Base-by-base conservation (phyloP, 2,113 vertebrate species). In the Amphilophus citrinellus region DNA sequence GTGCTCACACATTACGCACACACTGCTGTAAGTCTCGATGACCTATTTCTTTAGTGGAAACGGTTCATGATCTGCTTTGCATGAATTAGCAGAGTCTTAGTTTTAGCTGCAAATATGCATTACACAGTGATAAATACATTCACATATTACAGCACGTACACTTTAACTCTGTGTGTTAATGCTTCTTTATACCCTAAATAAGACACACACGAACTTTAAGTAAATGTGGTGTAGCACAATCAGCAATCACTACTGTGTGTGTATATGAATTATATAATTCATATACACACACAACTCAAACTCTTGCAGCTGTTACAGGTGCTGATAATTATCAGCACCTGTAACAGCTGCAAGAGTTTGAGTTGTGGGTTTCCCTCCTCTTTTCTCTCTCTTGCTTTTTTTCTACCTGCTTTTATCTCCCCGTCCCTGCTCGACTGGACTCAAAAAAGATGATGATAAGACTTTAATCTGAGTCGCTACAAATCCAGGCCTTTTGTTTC, bases 281-380 rank as follows among this genome's bases (percentile, higher is more conserved):
- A 22, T 22, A 22, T 22, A 22, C 22, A 22, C 22, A 22, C 35
- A 14, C 80, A 84, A 58, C 13, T 0, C 17, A 7, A 39, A 42
- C 50, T n/a, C 71, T 32, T 24, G 68, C 88, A 90, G 91, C 85
- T 90, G 90, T 84, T 79, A 76, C 73, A 61, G 62, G 68, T 65
- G 56, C 58, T 79, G 71, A 66, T 84, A 61, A 22, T 22, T 61
- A 84, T 66, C 71, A 79, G 58, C 56, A 65, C 68, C 62, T 61
- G 73, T 76, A 79, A 83, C 90, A 90, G 85, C 91, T 90, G 88
- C 68, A 24, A 32, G 71, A 22, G 50, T 42, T 39, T 7, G 17
- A 0, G 13, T 58, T 84, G 80, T 14, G 35, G 84, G 83, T 83
- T 17, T 62, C 20, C 61, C 0, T 15, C 71, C 57, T 50, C 50